Conservation (phyloP, 2,113 vertebrate genomes). For the Formicarius rufipectus region DNA sequence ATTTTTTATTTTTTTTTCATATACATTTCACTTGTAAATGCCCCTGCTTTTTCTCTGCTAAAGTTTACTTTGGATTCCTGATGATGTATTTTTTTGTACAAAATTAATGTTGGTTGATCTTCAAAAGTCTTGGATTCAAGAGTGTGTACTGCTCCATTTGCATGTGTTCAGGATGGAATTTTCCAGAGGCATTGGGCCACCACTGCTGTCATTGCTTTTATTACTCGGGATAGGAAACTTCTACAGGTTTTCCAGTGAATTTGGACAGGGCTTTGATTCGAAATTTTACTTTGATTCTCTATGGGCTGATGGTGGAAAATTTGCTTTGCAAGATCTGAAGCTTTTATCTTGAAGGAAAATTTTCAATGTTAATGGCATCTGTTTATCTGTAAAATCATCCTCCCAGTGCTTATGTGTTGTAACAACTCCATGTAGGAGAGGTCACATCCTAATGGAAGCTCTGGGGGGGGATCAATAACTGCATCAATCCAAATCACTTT, state of each 20-base stretch:
- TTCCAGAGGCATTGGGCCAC: background rate
- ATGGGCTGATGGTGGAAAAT: background rate
- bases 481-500: background rate
- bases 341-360: background rate
- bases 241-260: background rate
- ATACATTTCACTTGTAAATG: background rate
- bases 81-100: background rate
- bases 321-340: background rate
- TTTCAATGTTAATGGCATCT: background rate
- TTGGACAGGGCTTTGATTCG: background rate
- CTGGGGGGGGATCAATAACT: background rate
- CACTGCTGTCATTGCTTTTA: background rate
- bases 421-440: background rate
- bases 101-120: background rate
- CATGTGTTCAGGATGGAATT: rapidly evolving
- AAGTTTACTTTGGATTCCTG: background rate
- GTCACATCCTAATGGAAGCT: background rate
- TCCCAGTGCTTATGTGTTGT: background rate
- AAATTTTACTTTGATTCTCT: background rate
- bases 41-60: background rate
- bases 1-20: background rate
- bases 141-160: background rate
- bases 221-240: background rate
- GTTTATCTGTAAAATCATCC: slow-evolving; percentile 1
- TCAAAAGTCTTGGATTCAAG: background rate